These are phyloP conservation scores for Oceanodroma tethys DNA, from an alignment of 2,113 vertebrate genomes.

Conservation along the genomic window DNA sequence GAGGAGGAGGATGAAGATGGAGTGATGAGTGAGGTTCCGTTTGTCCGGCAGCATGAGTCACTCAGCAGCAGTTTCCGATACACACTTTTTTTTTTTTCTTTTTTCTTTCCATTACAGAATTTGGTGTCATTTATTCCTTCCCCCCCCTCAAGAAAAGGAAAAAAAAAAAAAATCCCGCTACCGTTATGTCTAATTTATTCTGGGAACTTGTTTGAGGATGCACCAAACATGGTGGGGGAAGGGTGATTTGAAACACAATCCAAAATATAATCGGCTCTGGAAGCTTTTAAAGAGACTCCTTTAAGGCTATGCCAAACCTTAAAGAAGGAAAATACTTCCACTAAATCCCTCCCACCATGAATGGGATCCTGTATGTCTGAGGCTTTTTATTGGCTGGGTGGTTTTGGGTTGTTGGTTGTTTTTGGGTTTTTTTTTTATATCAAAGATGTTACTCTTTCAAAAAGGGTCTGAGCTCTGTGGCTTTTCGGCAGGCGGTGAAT, in stretches of 20 bases:
- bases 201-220: constrained; percentile 66
- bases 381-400: constrained; percentile 67
- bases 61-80: constrained; percentile 66
- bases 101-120: constrained; percentile 50
- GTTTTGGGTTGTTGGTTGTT: constrained; percentile 23
- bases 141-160: neutral
- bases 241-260: constrained; percentile 67
- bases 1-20: constrained; percentile 69
- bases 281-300: constrained; percentile 68
- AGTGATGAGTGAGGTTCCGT: constrained; percentile 73
- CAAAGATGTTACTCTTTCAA: constrained; percentile 67
- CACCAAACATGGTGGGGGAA: constrained; percentile 28
- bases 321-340: constrained; percentile 68
- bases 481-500: constrained; percentile 49
- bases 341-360: constrained; percentile 49
- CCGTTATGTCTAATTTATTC: constrained; percentile 64
- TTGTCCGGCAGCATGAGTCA: constrained; percentile 71
- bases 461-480: neutral
- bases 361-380: constrained; percentile 67
- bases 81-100: neutral
- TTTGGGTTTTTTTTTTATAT: constrained; percentile 43
- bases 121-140: constrained; percentile 55
- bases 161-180: neutral
- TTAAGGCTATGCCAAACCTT: constrained; percentile 61
- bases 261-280: constrained; percentile 70